These are phyloP conservation scores for Anarrhichthys ocellatus DNA, from an alignment of 2,113 vertebrate species.

Conservation along the genomic window DNA sequence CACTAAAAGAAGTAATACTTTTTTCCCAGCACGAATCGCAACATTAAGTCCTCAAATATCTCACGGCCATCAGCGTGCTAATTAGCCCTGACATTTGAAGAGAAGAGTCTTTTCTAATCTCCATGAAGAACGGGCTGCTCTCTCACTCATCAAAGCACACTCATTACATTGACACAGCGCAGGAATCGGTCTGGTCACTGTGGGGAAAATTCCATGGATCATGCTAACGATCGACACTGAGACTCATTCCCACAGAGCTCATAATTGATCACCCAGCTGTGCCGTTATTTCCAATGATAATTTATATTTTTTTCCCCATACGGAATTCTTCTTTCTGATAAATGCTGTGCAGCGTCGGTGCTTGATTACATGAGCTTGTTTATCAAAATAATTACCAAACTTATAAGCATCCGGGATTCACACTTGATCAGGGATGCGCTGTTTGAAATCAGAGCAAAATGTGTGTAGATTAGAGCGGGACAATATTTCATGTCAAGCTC, in stretches of 20 bases:
- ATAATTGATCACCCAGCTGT: constrained; percentile 55
- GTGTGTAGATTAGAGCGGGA: not conserved
- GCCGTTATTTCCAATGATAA: constrained; percentile 54
- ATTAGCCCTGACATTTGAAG: constrained; percentile 54
- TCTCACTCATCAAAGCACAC: constrained; percentile 65
- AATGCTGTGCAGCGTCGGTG: not conserved
- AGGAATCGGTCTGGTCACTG: constrained; percentile 44
- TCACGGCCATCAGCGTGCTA: constrained; percentile 55
- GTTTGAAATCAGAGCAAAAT: not conserved
- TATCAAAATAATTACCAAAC: constrained; percentile 13
- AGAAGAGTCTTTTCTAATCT: constrained; percentile 50
- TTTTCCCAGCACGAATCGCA: constrained; percentile 15
- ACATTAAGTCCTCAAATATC: constrained; percentile 33
- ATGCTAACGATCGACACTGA: constrained; percentile 52
- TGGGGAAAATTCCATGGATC: constrained; percentile 65
- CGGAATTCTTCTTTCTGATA: constrained; percentile 21
- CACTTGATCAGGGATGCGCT: not conserved
- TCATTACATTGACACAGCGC: constrained; percentile 55
- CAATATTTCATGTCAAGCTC: constrained; percentile 15
- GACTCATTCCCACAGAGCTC: constrained; percentile 44
- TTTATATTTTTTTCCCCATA: constrained; percentile 18
- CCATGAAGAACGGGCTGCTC: constrained; percentile 41
- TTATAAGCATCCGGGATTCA: not conserved
- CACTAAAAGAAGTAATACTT: constrained; percentile 27
- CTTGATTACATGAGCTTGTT: constrained; percentile 18